Evolutionary conservation across 2,888 invertebrate genomes (phyloP).

Genomic region (Drosophila emarginata): DNA sequence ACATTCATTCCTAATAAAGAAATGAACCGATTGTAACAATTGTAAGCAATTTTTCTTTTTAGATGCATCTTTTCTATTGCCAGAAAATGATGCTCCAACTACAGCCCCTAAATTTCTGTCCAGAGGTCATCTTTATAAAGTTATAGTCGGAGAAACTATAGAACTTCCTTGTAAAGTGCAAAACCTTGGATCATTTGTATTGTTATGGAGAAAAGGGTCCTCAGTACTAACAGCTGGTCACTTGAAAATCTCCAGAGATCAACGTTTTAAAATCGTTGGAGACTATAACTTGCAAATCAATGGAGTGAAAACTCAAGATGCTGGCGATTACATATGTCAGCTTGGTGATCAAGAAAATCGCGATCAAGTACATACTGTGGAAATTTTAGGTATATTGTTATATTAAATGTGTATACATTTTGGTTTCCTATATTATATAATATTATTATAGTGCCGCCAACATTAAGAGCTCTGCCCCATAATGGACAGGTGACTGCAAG

Average conservation of each 20-base stretch:
- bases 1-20: too few relatives aligned
- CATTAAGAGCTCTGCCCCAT: conserved; percentile 86
- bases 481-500: conserved; percentile 87
- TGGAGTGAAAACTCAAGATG: conserved; percentile 88
- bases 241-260: conserved; percentile 88
- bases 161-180: conserved; percentile 91
- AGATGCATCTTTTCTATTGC: conserved; percentile 67
- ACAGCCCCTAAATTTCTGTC: conserved; percentile 88
- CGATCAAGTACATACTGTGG: conserved; percentile 89
- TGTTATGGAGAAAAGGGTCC: conserved; percentile 88
- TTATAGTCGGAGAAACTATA: conserved; percentile 90
- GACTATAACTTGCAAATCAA: conserved; percentile 88
- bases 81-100: conserved; percentile 77
- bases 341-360: conserved; percentile 87
- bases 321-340: conserved; percentile 89
- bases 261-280: conserved; percentile 86
- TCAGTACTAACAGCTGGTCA: conserved; percentile 88
- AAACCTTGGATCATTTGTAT: conserved; percentile 87
- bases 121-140: conserved; percentile 89
- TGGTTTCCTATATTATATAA: not conserved
- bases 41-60: conserved; percentile 26
- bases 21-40: too few relatives aligned
- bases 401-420: not conserved
- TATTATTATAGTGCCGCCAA: conserved; percentile 85
- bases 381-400: conserved; percentile 84